Base-by-base conservation (phyloP, 2,888 invertebrate species). In the Calameuta filiformis region DNA sequence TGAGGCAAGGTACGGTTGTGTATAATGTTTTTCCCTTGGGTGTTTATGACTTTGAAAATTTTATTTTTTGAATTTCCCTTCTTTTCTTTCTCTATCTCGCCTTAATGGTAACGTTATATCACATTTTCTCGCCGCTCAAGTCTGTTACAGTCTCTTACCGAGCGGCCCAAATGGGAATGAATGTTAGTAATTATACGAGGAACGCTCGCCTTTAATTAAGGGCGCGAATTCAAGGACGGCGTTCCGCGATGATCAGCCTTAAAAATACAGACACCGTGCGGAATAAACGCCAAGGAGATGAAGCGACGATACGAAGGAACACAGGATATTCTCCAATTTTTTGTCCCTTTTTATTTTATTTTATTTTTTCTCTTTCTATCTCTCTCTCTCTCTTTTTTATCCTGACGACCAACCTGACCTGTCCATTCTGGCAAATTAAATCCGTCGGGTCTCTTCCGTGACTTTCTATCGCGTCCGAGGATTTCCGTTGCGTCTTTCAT, bases 71-170 rank as follows among this genome's bases (percentile, higher is more conserved):
- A 56, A 23, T 56, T 56, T 56, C 73, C 75, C 76, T 73, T 73
- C 77, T 37, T 56, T 34, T 40, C 33, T 35, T 73, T 40, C 68
- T 35, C 71, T 76, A 33, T n/a, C 68, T 71, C 69, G 12, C 37
- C n/a, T 68, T 34, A 74, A 15, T 76, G 4, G 68, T 73, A 56
- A 35, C 68, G 30, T 76, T 68, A 69, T 69, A 34, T 35, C 40
- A 69, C 73, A 80, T 78, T 81, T 78, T 76, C 68, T 76, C 73
- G 73, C 73, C 78, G 35, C 76, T 68, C 77, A 73, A 69, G 73
- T 79, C 77, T 79, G 76, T 73, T 77, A 69, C 37, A 15, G 69
- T 34, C 31, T n/a, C 40, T 68, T 37, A 37, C 56, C 56, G 56
- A 56, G 56, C 56, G 23, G 56, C 56, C 56, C 56, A 56, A 56